Evolutionary conservation across 2,888 invertebrate species (phyloP), one percentile per base, ranked within the genome.

Genomic region (Steinernema scapterisci): DNA sequence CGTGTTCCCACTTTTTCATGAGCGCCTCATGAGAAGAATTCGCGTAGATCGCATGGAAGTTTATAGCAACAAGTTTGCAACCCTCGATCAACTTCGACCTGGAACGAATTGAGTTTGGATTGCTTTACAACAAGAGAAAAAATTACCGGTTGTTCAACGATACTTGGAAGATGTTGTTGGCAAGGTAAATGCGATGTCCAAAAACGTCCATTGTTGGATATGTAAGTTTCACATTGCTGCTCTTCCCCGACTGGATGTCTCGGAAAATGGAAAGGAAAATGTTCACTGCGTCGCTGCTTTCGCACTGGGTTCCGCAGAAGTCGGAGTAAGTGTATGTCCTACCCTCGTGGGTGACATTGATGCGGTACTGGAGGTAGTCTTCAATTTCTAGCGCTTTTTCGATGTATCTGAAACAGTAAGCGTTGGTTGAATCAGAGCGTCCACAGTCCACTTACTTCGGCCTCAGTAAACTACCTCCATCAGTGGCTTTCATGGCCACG

Each of bases 121-220:
- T n/a, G 16, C 21, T 27, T 23, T 75, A 0, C 27, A 43, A 11
- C 71, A 27, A 23, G 21, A 9, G 56, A 78, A 21, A 43, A 72
- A 63, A 76, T 63, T 13, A 84, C 85, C 82, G 78, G 75, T 86
- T 84, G 71, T 85, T 84, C 51, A 86, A 72, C 11, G 78, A 75
- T 2, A 87, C 85, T 56, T 83, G 81, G 76, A 85, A 86, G 56
- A 87, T 85, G 76, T 87, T 87, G 75, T 87, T 86, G 19, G 86
- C 87, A 76, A 87, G 77, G 75, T 87, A 87, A 70, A 87, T 80
- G 19, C 82, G 79, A 75, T 87, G 85, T 3, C 86, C 86, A 72
- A 84, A 87, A 6, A 87, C 82, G 48, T 87, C 86, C 86, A 87
- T 86, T 16, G 84, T 84, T 11, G 87, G 87, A 73, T 85, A 87